Evolutionary conservation across 1,140 invertebrate genomes (phyloP), one percentile per base, ranked within the genome.

Genomic region (Conus betulinus): DNA sequence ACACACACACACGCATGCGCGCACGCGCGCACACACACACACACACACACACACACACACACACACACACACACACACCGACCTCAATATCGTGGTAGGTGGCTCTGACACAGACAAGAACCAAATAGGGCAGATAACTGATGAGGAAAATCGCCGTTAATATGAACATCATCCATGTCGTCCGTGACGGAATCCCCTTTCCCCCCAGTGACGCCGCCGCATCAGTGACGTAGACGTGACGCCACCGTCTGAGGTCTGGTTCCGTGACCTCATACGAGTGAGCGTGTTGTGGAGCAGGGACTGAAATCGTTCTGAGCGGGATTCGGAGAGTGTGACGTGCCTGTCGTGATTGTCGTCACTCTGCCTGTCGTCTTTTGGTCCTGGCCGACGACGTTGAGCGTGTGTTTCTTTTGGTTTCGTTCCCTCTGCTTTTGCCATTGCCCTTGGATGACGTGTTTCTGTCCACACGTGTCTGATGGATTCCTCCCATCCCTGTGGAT

Each of bases 151-250:
- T 84, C 6, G 84, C 52, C 13, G 88, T 89, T 13, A 89, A 53
- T 4, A 89, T 23, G 57, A 85, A 89, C 84, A 89, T 52, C 88
- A 89, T 88, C 52, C 57, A 79, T 11, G 88, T 89, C 17, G 88
- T 86, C 3, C 87, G 84, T 20, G 83, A 78, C 84, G 74, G 74
- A 55, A 88, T 85, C 71, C n/a, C 60, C 53, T 78, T 78, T 4
- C 25, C 17, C 25, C 17, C 83, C 25, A 15, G 52, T 76, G 74
- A 53, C 55, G 53, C 51, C 55, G 53, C 10, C 55, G 17, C 27
- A 39, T 5, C 51, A 23, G 3, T 74, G 67, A 76, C 57, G 86
- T 79, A 23, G 51, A 5, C 5, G 25, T 57, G 25, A 87, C 67
- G 55, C 25, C 52, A 55, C 74, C 60, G 13, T 81, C 86, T 3